phyloP scores from a whole-genome alignment of 2,797 vertebrate species.

The Myotis myotis region DNA sequence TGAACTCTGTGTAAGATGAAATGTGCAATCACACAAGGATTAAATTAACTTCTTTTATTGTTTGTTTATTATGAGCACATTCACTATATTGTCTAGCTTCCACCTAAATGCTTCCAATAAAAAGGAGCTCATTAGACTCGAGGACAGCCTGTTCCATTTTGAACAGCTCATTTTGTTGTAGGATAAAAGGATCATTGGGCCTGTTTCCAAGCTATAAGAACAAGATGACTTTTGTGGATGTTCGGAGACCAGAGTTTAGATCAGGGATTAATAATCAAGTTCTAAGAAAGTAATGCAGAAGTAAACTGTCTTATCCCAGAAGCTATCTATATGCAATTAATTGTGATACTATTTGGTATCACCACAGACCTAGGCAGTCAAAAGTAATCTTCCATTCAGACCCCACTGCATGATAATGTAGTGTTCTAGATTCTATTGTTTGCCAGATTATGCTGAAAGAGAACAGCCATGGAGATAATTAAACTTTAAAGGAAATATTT shows the following conservation, averaged over 20 bases:
- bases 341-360: background rate
- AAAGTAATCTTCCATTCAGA: background rate
- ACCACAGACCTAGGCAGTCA: background rate
- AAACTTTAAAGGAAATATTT: conserved; percentile 20
- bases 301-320: background rate
- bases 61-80: conserved; percentile 30
- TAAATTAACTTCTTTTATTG: conserved; percentile 52
- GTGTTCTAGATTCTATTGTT: background rate
- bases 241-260: conserved; percentile 24
- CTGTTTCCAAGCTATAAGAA: background rate
- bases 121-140: background rate
- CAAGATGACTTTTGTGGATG: background rate
- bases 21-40: background rate
- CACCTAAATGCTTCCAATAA: conserved; percentile 27
- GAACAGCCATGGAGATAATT: background rate
- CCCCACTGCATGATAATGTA: background rate
- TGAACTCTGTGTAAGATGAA: conserved; percentile 31
- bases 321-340: background rate
- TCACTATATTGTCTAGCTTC: conserved; percentile 16
- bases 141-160: conserved; percentile 29
- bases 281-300: background rate
- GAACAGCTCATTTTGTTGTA: conserved; percentile 52
- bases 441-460: background rate
- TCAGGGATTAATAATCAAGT: background rate
- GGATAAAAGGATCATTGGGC: conserved; percentile 44